Evolutionary conservation across 2,888 invertebrate genomes (phyloP), one percentile per base, ranked within the genome.

Genomic region (Cephus spinipes): DNA sequence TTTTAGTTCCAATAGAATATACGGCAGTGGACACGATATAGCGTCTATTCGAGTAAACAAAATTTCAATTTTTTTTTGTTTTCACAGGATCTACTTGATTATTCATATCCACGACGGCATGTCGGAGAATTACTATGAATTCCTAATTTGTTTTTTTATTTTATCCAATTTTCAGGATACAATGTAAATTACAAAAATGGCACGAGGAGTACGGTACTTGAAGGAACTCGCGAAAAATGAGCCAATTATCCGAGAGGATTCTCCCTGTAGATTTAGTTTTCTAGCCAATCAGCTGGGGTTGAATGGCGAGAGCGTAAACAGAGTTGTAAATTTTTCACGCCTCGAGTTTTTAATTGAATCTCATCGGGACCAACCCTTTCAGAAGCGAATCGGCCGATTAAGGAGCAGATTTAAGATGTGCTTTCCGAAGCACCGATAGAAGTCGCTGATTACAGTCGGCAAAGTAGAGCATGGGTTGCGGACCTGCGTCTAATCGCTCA

Each of bases 261-360:
- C 32, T 71, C 31, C 71, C 31, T 32, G 31, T 68, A 78, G 75
- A 69, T 79, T 73, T 73, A 77, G 77, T 79, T 74, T 75, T 69
- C 83, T 80, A 79, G 84, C 85, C 84, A 87, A 84, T 83, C 82
- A 81, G 77, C 76, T 76, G 76, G 79, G 55, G 79, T 79, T 79
- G 80, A 82, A 81, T 84, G 83, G 81, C 80, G 79, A 81, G 82
- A 78, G 81, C 85, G 87, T 88, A 89, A 89, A 89, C 88, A 89
- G 83, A 84, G 81, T 85, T 86, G 86, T 89, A 89, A 89, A 89
- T 88, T 86, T 87, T 86, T 87, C 85, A 31, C 32, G 71, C 73
- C 73, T 34, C 69, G 55, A 75, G 80, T 77, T 78, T 82, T 85
- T 86, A 87, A 89, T 87, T 87, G 82, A 87, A 89, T 86, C 81